These are phyloP conservation scores for Opisthograptis luteolata DNA, from an alignment of 2,888 invertebrate genomes.

Conservation along the genomic window DNA sequence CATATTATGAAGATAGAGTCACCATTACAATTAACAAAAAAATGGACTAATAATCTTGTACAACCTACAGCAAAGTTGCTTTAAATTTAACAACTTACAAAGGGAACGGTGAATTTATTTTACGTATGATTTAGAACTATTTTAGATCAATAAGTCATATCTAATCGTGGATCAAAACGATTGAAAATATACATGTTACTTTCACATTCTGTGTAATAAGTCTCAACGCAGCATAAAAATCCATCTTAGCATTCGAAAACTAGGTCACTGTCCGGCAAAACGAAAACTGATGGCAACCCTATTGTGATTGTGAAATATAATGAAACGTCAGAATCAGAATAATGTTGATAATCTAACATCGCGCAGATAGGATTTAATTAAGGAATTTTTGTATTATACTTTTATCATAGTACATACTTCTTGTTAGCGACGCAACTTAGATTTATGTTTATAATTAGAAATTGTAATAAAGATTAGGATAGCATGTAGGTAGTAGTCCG, in stretches of 20 bases:
- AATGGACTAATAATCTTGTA: background rate
- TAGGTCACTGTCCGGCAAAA: conserved; percentile 14
- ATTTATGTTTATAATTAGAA: too few relatives aligned
- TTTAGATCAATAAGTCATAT: too few relatives aligned
- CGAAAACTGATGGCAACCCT: conserved; percentile 44
- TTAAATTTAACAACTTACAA: too few relatives aligned
- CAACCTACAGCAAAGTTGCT: background rate
- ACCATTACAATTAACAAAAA: conserved; percentile 13
- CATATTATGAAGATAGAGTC: conserved; percentile 32
- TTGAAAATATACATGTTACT: background rate
- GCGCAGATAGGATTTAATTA: conserved; percentile 40
- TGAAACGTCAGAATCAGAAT: conserved; percentile 31
- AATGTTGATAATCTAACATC: conserved; percentile 57
- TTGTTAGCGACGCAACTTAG: conserved; percentile 34
- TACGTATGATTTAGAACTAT: too few relatives aligned
- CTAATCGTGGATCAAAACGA: too few relatives aligned
- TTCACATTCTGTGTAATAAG: background rate
- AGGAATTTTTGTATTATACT: conserved; percentile 29
- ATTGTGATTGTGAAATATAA: conserved; percentile 31
- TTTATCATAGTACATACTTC: conserved; percentile 21
- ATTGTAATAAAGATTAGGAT: too few relatives aligned
- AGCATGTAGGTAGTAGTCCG: too few relatives aligned
- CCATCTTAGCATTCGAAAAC: background rate
- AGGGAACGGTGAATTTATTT: too few relatives aligned
- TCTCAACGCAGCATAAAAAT: background rate